Evolutionary conservation across 2,888 invertebrate genomes (phyloP).

Genomic region (Invenusta paracnida): DNA sequence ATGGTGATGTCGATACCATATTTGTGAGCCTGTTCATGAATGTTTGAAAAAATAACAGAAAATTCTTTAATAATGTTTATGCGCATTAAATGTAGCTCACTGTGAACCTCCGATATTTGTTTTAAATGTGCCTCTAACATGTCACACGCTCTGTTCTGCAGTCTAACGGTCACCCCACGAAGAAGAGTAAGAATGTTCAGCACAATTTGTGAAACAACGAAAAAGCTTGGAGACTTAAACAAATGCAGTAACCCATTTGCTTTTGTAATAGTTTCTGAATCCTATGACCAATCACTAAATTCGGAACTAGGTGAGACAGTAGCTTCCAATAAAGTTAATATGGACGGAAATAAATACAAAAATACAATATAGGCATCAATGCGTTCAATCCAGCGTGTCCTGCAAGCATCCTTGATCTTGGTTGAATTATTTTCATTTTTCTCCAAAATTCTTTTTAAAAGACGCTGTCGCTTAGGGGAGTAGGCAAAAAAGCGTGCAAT

Average conservation of each 20-base stretch:
- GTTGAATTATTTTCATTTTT: background rate
- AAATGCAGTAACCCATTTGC: background rate
- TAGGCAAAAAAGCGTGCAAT: background rate
- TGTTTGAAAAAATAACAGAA: background rate
- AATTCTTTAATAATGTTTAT: background rate
- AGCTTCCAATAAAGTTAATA: background rate
- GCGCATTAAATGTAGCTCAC: background rate
- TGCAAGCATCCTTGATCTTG: constrained; percentile 26
- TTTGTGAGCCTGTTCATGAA: background rate
- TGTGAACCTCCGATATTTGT: background rate
- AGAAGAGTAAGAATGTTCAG: background rate
- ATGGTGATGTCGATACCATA: too few species aligned
- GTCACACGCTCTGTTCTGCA: background rate
- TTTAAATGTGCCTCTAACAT: background rate
- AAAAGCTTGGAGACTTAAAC: background rate
- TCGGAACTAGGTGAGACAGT: background rate
- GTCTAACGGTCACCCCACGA: background rate
- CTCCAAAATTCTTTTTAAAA: background rate
- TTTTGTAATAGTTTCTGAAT: background rate
- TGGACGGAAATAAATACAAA: background rate
- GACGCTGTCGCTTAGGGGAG: background rate
- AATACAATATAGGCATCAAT: background rate
- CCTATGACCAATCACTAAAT: constrained; percentile 7
- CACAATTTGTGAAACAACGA: background rate
- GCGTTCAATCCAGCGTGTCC: background rate